Conservation (phyloP, 1,140 invertebrate species). For the Lineus longissimus region DNA sequence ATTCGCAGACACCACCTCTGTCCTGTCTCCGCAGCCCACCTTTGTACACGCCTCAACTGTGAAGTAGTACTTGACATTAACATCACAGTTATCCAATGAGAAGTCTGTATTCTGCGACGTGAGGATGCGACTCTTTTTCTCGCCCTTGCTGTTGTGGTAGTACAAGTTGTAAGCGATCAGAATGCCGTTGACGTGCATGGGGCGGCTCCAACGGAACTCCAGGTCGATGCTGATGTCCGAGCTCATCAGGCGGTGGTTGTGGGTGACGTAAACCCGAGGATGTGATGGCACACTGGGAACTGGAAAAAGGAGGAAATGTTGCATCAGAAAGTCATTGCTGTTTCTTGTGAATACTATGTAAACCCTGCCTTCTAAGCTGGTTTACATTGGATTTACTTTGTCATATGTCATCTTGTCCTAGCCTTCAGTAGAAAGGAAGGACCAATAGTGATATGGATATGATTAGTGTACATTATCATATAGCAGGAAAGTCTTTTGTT, state of each 20-base stretch:
- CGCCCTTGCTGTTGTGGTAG: slow-evolving; percentile 42
- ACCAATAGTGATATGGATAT: too few relatives aligned
- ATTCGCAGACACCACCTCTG: slow-evolving; percentile 61
- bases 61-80: slow-evolving; percentile 70
- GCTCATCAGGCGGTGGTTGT: slow-evolving; percentile 37
- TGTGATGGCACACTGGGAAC: slow-evolving; percentile 68
- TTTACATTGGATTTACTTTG: too few relatives aligned
- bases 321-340: too few relatives aligned
- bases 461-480: too few relatives aligned
- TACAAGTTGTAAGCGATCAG: slow-evolving; percentile 69
- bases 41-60: slow-evolving; percentile 75
- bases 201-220: slow-evolving; percentile 71
- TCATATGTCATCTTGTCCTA: too few relatives aligned
- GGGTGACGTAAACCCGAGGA: slow-evolving; percentile 66
- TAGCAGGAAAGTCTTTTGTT: too few relatives aligned
- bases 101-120: slow-evolving; percentile 57
- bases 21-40: slow-evolving; percentile 67
- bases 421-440: too few relatives aligned
- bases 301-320: slow-evolving; percentile 52
- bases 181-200: slow-evolving; percentile 68
- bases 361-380: too few relatives aligned
- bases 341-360: too few relatives aligned
- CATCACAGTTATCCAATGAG: slow-evolving; percentile 58
- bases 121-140: slow-evolving; percentile 34
- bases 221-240: slow-evolving; percentile 48